Evolutionary conservation across 1,140 invertebrate genomes (phyloP).

Genomic region (Zaprionus tsacasi): DNA sequence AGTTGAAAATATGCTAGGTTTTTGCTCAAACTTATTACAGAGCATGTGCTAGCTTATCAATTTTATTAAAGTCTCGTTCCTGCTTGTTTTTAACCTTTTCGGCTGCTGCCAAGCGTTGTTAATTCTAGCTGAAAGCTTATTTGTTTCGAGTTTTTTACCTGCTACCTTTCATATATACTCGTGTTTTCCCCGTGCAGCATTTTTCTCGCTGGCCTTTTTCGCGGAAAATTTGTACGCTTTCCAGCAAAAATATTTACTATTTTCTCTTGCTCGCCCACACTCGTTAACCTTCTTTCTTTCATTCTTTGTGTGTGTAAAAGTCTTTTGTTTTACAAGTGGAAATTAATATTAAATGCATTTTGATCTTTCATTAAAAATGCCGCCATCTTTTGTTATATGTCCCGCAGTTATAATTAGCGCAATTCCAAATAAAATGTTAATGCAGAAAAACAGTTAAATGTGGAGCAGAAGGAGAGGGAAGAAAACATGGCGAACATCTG

Average conservation of each 20-base stretch:
- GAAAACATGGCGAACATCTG: not conserved
- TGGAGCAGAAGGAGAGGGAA: not conserved
- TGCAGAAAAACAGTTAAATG: not conserved
- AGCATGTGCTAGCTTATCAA: not conserved
- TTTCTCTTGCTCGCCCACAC: not conserved
- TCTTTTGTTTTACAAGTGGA: not conserved
- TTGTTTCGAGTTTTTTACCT: conserved; percentile 2
- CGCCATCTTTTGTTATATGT: not conserved
- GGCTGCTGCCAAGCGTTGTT: conserved; percentile 11
- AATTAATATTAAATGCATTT: conserved; percentile 12
- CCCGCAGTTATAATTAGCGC: not conserved
- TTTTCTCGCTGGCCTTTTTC: not conserved
- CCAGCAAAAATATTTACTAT: not conserved
- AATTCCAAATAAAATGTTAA: conserved; percentile 1
- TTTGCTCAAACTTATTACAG: not conserved
- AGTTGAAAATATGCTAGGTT: too few relatives aligned
- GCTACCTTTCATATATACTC: not conserved
- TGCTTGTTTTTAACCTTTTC: not conserved
- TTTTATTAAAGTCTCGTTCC: not conserved
- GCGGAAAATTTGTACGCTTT: not conserved
- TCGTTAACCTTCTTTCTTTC: not conserved
- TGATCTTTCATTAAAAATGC: not conserved
- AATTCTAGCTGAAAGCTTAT: conserved; percentile 18
- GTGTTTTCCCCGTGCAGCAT: not conserved
- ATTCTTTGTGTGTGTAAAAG: not conserved